phyloP scores from a whole-genome alignment of 1,140 invertebrate genomes.

The Drosophila chauvacae region DNA sequence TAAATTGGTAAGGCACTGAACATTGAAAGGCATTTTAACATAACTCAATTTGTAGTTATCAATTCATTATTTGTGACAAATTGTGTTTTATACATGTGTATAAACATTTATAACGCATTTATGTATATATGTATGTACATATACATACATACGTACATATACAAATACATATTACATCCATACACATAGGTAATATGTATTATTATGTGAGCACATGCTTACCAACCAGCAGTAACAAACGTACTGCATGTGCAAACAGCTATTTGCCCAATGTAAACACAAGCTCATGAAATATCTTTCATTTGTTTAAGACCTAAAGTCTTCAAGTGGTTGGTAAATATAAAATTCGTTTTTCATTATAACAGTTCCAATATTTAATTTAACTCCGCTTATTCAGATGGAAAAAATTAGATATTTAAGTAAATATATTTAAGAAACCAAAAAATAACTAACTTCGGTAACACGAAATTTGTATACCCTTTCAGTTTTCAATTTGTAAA shows the following conservation, averaged over 20 bases:
- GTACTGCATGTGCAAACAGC: slow-evolving; percentile 56
- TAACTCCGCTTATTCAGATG: slow-evolving; percentile 20
- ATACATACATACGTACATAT: background rate
- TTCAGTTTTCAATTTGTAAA: background rate
- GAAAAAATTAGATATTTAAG: background rate
- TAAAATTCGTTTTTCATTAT: slow-evolving; percentile 74
- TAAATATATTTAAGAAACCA: background rate
- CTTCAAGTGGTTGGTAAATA: slow-evolving; percentile 77
- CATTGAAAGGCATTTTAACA: too few species aligned
- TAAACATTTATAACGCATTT: background rate
- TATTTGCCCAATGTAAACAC: slow-evolving; percentile 73
- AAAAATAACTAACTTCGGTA: background rate
- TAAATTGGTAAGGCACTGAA: too few species aligned
- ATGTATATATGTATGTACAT: background rate
- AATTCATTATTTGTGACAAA: too few species aligned
- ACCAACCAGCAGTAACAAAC: slow-evolving; percentile 60
- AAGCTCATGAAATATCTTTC: slow-evolving; percentile 64
- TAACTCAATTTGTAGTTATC: too few species aligned
- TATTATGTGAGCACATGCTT: slow-evolving; percentile 14
- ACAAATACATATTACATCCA: too few species aligned
- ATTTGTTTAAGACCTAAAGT: slow-evolving; percentile 68
- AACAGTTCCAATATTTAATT: slow-evolving; percentile 54
- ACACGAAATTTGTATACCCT: background rate
- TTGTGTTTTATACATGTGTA: too few species aligned
- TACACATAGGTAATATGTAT: background rate